phyloP scores from a whole-genome alignment of 2,113 vertebrate genomes.

The Nibea coibor region DNA sequence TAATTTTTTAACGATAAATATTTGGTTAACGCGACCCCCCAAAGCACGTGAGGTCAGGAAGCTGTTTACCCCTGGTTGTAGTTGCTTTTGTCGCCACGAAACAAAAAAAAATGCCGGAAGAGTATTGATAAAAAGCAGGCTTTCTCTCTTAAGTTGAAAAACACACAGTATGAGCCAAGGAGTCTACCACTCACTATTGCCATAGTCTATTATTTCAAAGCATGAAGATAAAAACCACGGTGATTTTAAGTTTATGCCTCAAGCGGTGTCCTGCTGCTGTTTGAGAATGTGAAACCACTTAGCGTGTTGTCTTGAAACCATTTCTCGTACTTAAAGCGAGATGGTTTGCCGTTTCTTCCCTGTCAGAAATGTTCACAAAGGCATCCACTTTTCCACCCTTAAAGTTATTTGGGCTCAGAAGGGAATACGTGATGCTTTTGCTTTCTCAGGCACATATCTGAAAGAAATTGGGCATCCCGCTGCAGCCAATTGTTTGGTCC shows the following conservation, averaged over 20 bases:
- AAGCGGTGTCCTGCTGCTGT: constrained; percentile 56
- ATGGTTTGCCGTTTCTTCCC: constrained; percentile 28
- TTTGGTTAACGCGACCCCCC: neutral
- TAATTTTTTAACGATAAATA: too few species aligned
- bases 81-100: constrained; percentile 14
- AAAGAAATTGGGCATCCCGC: constrained; percentile 30
- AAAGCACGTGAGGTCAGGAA: constrained; percentile 22
- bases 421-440: constrained; percentile 32
- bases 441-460: constrained; percentile 44
- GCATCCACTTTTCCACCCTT: constrained; percentile 37
- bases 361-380: constrained; percentile 42
- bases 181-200: constrained; percentile 27
- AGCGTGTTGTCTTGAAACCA: constrained; percentile 53
- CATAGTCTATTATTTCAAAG: constrained; percentile 56
- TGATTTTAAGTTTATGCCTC: constrained; percentile 42
- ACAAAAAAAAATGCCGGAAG: neutral
- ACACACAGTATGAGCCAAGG: constrained; percentile 12
- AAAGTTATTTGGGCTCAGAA: constrained; percentile 19
- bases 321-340: constrained; percentile 31
- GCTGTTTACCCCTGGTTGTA: constrained; percentile 5
- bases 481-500: constrained; percentile 8
- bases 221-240: constrained; percentile 59
- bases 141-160: constrained; percentile 32
- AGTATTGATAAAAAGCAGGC: constrained; percentile 22
- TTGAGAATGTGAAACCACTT: constrained; percentile 66